phyloP scores from a whole-genome alignment of 1,140 invertebrate genomes.

The Hestina assimilis region DNA sequence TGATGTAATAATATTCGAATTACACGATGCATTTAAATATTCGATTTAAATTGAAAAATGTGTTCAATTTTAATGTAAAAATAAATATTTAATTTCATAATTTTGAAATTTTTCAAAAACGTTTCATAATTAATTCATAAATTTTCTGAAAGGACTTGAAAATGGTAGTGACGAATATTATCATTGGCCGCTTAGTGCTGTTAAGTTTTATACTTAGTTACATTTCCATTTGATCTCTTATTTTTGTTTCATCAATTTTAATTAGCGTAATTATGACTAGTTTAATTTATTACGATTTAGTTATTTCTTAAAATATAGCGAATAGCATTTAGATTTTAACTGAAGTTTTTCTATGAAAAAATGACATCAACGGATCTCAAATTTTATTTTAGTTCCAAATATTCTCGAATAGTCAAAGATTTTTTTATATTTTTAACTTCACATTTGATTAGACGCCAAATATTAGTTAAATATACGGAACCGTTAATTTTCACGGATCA shows the following conservation, averaged over 20 bases:
- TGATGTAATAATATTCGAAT: constrained; percentile 21
- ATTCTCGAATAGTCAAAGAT: constrained; percentile 61
- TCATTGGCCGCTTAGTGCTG: constrained; percentile 45
- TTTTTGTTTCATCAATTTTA: constrained; percentile 65
- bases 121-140: background rate
- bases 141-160: background rate
- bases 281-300: constrained; percentile 65
- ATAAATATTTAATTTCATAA: background rate
- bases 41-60: constrained; percentile 7
- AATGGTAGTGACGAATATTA: constrained; percentile 19
- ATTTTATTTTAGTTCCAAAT: constrained; percentile 72
- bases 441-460: constrained; percentile 62
- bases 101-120: background rate
- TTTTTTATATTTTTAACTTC: constrained; percentile 34
- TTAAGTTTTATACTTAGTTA: constrained; percentile 69
- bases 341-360: constrained; percentile 26
- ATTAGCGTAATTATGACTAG: constrained; percentile 51
- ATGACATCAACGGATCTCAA: constrained; percentile 61
- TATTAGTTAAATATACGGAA: constrained; percentile 62
- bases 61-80: constrained; percentile 14
- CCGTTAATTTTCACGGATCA: constrained; percentile 8
- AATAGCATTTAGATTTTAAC: constrained; percentile 48
- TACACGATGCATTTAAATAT: no score
- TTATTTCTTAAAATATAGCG: constrained; percentile 24
- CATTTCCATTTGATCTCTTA: constrained; percentile 74